phyloP scores from a whole-genome alignment of 2,797 vertebrate genomes.

The Coregonus sp. region DNA sequence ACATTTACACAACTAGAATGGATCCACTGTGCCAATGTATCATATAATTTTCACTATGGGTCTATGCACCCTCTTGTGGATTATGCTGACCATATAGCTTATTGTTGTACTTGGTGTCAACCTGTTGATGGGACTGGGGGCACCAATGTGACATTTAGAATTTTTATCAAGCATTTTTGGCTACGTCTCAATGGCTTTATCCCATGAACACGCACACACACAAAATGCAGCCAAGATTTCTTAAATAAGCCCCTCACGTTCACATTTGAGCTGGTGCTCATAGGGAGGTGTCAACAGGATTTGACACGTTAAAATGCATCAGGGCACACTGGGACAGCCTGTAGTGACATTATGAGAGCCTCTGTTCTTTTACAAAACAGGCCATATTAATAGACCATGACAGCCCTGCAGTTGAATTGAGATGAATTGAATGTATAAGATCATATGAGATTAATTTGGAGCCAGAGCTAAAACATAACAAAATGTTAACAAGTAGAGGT shows the following conservation, averaged over 20 bases:
- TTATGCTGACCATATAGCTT: conserved; percentile 36
- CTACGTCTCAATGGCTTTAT: conserved; percentile 2
- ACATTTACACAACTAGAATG: conserved; percentile 36
- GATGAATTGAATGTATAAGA: not conserved
- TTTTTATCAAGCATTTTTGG: not conserved
- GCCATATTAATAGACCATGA: too few relatives aligned
- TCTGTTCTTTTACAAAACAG: not conserved
- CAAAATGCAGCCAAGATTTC: conserved; percentile 10
- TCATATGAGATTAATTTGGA: not conserved
- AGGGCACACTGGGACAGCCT: conserved; percentile 20
- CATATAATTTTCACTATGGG: conserved; percentile 41
- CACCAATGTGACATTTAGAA: conserved; percentile 1
- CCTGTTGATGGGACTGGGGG: conserved; percentile 10
- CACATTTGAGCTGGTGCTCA: conserved; percentile 29
- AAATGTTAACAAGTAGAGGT: too few relatives aligned
- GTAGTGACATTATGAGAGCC: conserved; percentile 20
- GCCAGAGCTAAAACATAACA: not conserved
- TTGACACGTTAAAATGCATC: conserved; percentile 19
- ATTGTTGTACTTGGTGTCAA: conserved; percentile 50
- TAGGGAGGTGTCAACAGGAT: conserved; percentile 45
- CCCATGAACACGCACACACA: not conserved
- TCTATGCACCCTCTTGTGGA: conserved; percentile 55
- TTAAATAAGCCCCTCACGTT: conserved; percentile 9
- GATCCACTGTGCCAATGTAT: conserved; percentile 30
- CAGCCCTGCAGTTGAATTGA: not conserved